A percentile compares a stretch with the other conserved stretches of the same genome.
Conservation (phyloP, 2,113 vertebrate genomes). For the Orthonyx spaldingii region DNA sequence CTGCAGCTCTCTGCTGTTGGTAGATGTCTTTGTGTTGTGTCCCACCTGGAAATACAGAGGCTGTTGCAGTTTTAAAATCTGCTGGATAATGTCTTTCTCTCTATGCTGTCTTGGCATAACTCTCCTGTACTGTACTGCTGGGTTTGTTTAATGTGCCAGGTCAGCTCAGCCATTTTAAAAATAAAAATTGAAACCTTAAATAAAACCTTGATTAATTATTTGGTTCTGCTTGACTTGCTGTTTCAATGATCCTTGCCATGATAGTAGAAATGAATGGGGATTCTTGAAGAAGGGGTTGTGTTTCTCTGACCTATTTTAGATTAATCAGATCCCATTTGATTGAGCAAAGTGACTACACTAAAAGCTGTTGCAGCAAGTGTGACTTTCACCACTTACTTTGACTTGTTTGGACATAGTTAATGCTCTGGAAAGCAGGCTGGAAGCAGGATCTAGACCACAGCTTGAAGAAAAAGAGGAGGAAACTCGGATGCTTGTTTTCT, state of each 20-base stretch:
- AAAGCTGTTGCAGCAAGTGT: not conserved
- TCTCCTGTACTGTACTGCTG: not conserved
- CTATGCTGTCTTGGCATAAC: not conserved
- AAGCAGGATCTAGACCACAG: not conserved
- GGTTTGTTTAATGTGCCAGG: not conserved
- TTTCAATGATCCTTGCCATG: not conserved
- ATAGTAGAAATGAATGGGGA: not conserved
- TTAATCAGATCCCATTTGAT: not conserved
- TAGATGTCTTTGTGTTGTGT: not conserved
- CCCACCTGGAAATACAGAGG: not conserved
- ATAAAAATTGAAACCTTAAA: not conserved
- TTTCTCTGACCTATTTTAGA: not conserved
- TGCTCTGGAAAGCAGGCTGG: not conserved
- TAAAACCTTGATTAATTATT: not conserved
- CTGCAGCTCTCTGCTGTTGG: not conserved
- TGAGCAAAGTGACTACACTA: not conserved
- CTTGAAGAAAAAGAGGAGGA: not conserved
- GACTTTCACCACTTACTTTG: not conserved
- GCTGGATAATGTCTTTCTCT: not conserved
- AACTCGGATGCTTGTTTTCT: not conserved
- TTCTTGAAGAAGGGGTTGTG: not conserved
- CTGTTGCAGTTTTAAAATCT: not conserved
- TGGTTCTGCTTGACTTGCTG: not conserved
- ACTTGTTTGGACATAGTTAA: not conserved
- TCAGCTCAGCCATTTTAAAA: not conserved